These are phyloP conservation scores for Nasonia giraulti DNA, from an alignment of 1,140 invertebrate species.

Conservation along the genomic window DNA sequence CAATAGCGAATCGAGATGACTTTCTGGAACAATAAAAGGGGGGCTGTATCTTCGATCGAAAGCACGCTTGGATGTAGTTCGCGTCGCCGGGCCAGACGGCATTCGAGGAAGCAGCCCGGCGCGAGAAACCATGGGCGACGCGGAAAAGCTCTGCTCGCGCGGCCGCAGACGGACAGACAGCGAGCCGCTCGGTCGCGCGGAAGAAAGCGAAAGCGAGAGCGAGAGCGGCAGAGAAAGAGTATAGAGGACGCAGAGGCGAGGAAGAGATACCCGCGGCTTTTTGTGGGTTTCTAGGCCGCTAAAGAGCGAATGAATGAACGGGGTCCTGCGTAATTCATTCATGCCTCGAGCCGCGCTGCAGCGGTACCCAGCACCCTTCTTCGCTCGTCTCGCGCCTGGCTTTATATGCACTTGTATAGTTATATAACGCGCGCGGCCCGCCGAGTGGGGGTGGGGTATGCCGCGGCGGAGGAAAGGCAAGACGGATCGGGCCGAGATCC, in stretches of 20 bases:
- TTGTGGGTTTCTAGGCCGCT: constrained; percentile 71
- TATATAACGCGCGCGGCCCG: neutral
- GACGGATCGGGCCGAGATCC: constrained; percentile 37
- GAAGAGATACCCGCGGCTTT: constrained; percentile 59
- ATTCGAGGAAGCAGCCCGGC: too few relatives aligned
- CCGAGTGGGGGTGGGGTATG: too few relatives aligned
- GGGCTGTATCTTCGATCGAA: neutral
- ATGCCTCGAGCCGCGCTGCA: constrained; percentile 61
- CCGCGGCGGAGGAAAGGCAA: constrained; percentile 32
- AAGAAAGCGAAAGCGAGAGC: neutral
- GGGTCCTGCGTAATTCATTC: constrained; percentile 71
- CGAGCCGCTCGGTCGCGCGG: neutral
- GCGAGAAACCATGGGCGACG: neutral
- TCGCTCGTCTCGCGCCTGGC: neutral
- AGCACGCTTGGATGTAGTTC: neutral
- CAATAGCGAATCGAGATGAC: neutral
- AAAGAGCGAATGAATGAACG: constrained; percentile 71
- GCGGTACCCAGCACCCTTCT: neutral
- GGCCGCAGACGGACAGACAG: neutral
- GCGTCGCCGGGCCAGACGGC: neutral
- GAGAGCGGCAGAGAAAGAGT: neutral
- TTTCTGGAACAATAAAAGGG: neutral
- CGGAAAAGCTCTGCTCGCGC: neutral
- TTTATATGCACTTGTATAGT: neutral
- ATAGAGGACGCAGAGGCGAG: neutral